phyloP scores from a whole-genome alignment of 1,140 invertebrate genomes.

The Pogonomyrmex barbatus region DNA sequence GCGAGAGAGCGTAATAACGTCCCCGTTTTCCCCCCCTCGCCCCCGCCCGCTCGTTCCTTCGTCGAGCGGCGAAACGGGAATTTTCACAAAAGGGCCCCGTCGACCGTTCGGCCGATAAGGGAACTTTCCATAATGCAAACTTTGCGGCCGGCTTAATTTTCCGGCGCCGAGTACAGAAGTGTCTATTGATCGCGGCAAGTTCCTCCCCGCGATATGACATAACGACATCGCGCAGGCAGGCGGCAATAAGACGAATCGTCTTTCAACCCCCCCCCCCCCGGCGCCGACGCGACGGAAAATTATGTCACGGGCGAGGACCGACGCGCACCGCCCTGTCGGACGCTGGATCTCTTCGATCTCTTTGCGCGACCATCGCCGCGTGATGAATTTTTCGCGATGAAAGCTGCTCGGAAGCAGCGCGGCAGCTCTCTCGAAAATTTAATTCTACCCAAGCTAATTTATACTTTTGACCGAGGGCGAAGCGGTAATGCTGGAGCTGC shows the following conservation, averaged over 20 bases:
- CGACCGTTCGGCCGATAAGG: constrained; percentile 39
- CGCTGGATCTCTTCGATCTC: background rate
- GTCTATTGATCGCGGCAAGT: constrained; percentile 69
- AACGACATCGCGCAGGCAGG: constrained; percentile 52
- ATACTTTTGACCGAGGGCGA: too few species aligned
- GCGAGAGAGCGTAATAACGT: constrained; percentile 45
- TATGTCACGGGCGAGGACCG: constrained; percentile 12
- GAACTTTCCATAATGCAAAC: constrained; percentile 62
- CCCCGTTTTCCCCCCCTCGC: background rate
- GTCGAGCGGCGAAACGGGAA: background rate
- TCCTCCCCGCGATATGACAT: constrained; percentile 68
- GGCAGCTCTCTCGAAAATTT: background rate
- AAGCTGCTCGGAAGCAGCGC: background rate
- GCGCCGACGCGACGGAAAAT: constrained; percentile 35
- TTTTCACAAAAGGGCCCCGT: constrained; percentile 43
- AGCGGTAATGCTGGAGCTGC: too few species aligned
- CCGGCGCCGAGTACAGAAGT: constrained; percentile 30
- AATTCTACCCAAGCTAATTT: too few species aligned
- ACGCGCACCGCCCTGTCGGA: background rate
- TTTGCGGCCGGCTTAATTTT: constrained; percentile 66
- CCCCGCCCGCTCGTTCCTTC: background rate
- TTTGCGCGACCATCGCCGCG: background rate
- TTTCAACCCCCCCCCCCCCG: constrained; percentile 15
- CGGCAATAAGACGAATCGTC: constrained; percentile 56
- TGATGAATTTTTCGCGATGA: background rate